Percentiles rank a stretch among this genome's conserved stretches.
Conservation (phyloP, 2,888 invertebrate genomes). For the Ptychoptera contaminata region DNA sequence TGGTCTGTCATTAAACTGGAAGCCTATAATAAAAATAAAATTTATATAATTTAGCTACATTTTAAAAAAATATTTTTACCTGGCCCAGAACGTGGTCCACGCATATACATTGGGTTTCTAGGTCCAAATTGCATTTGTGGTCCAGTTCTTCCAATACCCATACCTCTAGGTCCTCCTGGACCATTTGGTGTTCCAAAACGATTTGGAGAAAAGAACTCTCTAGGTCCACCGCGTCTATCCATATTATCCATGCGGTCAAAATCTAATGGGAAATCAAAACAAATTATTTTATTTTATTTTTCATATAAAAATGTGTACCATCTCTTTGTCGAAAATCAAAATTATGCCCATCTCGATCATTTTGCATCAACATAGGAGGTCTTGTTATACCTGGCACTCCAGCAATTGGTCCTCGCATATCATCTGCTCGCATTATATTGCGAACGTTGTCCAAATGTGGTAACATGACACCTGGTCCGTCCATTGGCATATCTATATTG, state of each 20-base stretch:
- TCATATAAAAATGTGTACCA: too few relatives aligned
- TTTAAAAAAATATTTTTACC: conserved; percentile 6
- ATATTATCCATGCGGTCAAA: neutral
- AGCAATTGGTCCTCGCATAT: neutral
- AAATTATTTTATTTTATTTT: too few relatives aligned
- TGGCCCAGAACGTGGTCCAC: conserved; percentile 11
- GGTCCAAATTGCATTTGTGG: conserved; percentile 13
- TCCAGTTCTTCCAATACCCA: conserved; percentile 8
- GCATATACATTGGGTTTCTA: conserved; percentile 14
- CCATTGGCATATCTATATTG: conserved; percentile 1
- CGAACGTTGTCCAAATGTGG: neutral
- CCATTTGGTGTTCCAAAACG: conserved; percentile 21
- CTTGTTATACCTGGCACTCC: neutral
- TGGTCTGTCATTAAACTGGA: too few relatives aligned
- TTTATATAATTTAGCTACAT: neutral
- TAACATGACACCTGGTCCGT: neutral
- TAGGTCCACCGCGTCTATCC: conserved; percentile 2
- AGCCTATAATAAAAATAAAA: neutral
- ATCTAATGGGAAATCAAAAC: neutral
- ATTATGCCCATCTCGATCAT: conserved; percentile 1
- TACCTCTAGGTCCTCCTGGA: conserved; percentile 4
- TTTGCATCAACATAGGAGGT: neutral
- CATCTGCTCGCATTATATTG: neutral
- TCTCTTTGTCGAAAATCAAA: too few relatives aligned
- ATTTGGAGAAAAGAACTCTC: conserved; percentile 13